Base-by-base conservation (phyloP, 2,888 invertebrate genomes). In the Nycteola revayana region DNA sequence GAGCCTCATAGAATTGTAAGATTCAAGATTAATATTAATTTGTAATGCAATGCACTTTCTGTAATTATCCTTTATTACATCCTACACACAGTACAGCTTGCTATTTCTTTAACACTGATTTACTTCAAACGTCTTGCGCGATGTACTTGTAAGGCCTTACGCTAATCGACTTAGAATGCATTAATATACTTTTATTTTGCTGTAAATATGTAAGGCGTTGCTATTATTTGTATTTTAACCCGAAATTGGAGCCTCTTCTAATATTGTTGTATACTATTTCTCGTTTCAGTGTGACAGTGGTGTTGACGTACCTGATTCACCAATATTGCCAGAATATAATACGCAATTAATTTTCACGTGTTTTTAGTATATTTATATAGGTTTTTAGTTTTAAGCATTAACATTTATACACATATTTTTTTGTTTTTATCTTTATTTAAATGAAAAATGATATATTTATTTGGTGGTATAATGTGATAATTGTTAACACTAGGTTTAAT, bases 251-350 rank as follows among this genome's bases (percentile, higher is more conserved):
- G 52, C 52, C 51, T 60, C n/a, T 47, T 51, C 49, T 62, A 60
- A 51, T 60, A 45, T 29, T 26, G 41, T 33, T 51, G 46, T 40
- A 50, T 50, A 52, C 28, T 56, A 49, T 73, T 76, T 80, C 60
- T 67, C 55, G 60, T 87, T 87, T 80, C 87, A 87, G 87, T 67
- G 65, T 79, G 55, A 75, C 82, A 70, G 58, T 86, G 76, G 63
- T 80, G 54, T 67, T 87, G 65, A 78, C 79, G 70, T 86, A 75
- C 86, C 75, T 87, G 81, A 69, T 77, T 58, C 83, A 81, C 39
- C 81, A 68, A 56, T 86, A 78, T 75, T 51, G 78, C 71, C 72
- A 66, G 66, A 74, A 52, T 71, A 67, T 76, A 56, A 68, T 78
- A 60, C 56, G 60, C 47, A 46, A 41, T 28, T 65, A 62, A 36